Evolutionary conservation across 1,140 invertebrate genomes (phyloP), one percentile per base, ranked within the genome.

Genomic region (Stenopsyche tienmushanensis): DNA sequence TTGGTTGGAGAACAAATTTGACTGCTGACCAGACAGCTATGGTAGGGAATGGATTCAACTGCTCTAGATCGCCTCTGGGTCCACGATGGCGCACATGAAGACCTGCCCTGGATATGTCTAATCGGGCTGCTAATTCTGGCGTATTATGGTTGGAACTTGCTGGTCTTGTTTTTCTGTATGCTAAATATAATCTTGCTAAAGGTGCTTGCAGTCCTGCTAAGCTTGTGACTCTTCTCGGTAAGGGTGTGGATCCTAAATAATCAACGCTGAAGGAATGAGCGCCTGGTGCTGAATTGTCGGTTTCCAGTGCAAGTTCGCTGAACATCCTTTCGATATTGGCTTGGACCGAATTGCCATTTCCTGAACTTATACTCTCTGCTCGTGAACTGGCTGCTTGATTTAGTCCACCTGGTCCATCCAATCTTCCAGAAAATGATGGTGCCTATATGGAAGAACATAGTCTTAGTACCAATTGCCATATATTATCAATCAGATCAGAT

Each of bases 21-120:
- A 92, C 88, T 0, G 90, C 89, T 17, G 92, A 93, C 93, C 93
- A 95, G 0, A 94, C 92, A 0, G 92, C 92, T 75, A 95, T 95
- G 15, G 91, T 90, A 9, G 91, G 88, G 73, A 94, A 95, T 1
- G 92, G 89, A 72, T 91, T 91, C 18, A 90, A 78, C 73, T 86
- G 83, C 66, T 82, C 80, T 52, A 80, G 66, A 52, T 82, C 77
- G 50, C 79, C 80, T 73, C 83, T 79, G 25, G 83, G 78, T 42
- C 83, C 81, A 75, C 82, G 78, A 72, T 85, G 85, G 71, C 82
- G 75, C 1, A 90, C 83, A 76, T 85, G 84, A 8, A 91, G 74
- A 18, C 89, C 89, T 21, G 79, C 81, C 66, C 83, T 82, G 39
- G 87, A 88, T 65, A 91, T 90, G 74, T 90, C 87, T 73, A 91